Evolutionary conservation across 2,113 vertebrate species (phyloP).

Genomic region (Tetraodon nigroviridis): DNA sequence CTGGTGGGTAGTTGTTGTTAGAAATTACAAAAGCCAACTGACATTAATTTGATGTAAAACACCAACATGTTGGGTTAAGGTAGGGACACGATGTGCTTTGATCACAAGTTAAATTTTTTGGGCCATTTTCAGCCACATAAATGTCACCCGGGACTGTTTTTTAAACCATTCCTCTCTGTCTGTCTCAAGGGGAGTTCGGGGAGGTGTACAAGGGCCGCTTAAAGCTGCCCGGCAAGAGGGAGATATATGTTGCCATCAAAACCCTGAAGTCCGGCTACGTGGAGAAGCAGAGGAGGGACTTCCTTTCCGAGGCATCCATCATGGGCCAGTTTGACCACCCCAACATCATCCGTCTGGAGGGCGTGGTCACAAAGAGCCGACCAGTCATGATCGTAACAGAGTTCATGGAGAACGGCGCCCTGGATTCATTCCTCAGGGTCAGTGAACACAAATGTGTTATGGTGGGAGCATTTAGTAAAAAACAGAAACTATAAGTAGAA

Average conservation of each 20-base stretch:
- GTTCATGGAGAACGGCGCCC: constrained; percentile 97
- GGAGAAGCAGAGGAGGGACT: constrained; percentile 94
- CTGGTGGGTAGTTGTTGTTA: too few species aligned
- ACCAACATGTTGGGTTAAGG: constrained; percentile 35
- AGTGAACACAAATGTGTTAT: constrained; percentile 36
- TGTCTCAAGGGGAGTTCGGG: constrained; percentile 88
- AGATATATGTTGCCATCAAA: constrained; percentile 97
- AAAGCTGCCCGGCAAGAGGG: constrained; percentile 92
- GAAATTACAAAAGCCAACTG: constrained; percentile 30
- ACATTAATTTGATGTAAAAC: constrained; percentile 21
- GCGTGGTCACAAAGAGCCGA: constrained; percentile 95
- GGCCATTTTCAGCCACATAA: constrained; percentile 32
- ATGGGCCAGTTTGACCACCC: constrained; percentile 99
- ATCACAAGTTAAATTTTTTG: not conserved
- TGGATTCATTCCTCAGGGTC: constrained; percentile 97
- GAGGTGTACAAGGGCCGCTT: constrained; percentile 97
- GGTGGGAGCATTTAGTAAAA: not conserved
- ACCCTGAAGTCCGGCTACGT: constrained; percentile 94
- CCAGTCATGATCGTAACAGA: constrained; percentile 99
- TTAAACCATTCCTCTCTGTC: not conserved
- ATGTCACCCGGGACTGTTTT: constrained; percentile 9
- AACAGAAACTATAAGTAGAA: constrained; percentile 8
- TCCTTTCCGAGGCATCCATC: constrained; percentile 96
- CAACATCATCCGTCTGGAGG: constrained; percentile 95
- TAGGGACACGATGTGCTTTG: not conserved